Base-by-base conservation (phyloP, 2,797 vertebrate species). In the Cercopithecus neglectus region DNA sequence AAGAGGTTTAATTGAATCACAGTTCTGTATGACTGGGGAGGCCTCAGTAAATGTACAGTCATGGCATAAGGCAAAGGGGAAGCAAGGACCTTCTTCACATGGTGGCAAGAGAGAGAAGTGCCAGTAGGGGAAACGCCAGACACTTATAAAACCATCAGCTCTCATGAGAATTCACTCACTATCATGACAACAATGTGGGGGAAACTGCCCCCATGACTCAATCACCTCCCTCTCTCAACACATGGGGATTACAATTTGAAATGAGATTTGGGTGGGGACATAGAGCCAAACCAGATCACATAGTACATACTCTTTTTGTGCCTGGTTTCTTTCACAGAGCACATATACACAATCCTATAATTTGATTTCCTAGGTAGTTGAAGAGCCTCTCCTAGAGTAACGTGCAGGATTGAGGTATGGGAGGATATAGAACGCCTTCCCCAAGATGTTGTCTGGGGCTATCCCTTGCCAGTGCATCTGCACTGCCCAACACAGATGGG, bases 301-400 rank as follows among this genome's bases (percentile, higher is more conserved):
- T 21, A 53, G 5, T 53, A 2, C 75, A 24, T 83, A 24, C 21
- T 55, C n/a, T 84, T 64, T 53, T 53, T 24, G 59, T 82, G 85
- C 76, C 46, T 36, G 44, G 22, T 30, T 85, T 81, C 57, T 55
- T 90, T 78, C 84, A 39, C n/a, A 36, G 88, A 76, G 67, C 22
- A 13, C 67, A 0, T 72, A 3, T 59, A 50, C 1, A 3, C 50
- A 74, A 44, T 33, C 39, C 12, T 86, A 39, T 76, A 50, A 57
- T 84, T 75, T 57, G 50, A 79, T 76, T 91, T 70, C 55, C 92
- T 79, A 6, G 36, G n/a, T 53, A 46, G 22, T 57, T 84, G 59
- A 76, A 46, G 36, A 64, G 24, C 30, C 19, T 33, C 46, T 72
- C 33, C 26, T 30, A n/a, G 80, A 78, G 44, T 30, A 67, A 13